phyloP scores from a whole-genome alignment of 2,888 invertebrate species.

The Labia minor region DNA sequence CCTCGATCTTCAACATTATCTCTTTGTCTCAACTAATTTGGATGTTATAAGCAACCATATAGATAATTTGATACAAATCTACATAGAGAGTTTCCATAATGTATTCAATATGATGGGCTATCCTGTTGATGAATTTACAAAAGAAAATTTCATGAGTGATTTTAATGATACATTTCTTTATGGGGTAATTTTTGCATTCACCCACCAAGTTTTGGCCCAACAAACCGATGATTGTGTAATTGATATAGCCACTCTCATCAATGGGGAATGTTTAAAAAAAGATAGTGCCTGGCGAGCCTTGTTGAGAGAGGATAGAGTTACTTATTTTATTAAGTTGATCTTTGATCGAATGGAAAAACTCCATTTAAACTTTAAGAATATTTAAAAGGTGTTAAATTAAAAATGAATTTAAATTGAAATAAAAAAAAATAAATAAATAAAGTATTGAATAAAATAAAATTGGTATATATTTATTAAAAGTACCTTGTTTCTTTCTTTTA shows the following conservation, averaged over 20 bases:
- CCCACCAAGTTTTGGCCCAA: not conserved
- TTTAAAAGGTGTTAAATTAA: too few relatives aligned
- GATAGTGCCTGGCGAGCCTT: not conserved
- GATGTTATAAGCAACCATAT: not conserved
- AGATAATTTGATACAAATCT: not conserved
- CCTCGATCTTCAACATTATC: slow-evolving; percentile 26
- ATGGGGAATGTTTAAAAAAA: not conserved
- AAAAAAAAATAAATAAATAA: too few relatives aligned
- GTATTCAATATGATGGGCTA: not conserved
- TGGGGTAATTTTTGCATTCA: not conserved
- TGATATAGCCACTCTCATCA: not conserved
- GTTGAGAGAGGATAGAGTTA: not conserved
- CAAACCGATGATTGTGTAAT: not conserved
- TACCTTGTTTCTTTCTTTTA: too few relatives aligned
- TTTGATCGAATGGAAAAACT: too few relatives aligned
- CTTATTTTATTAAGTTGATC: not conserved
- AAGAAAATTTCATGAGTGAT: not conserved
- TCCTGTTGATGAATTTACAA: not conserved
- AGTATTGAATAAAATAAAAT: too few relatives aligned
- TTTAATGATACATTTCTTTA: not conserved
- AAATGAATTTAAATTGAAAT: too few relatives aligned
- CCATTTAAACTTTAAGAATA: too few relatives aligned
- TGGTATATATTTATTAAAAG: too few relatives aligned
- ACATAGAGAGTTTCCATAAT: not conserved
- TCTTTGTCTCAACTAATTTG: slow-evolving; percentile 13